phyloP scores from a whole-genome alignment of 1,140 invertebrate species.

The Pseudomyrmex concolor region DNA sequence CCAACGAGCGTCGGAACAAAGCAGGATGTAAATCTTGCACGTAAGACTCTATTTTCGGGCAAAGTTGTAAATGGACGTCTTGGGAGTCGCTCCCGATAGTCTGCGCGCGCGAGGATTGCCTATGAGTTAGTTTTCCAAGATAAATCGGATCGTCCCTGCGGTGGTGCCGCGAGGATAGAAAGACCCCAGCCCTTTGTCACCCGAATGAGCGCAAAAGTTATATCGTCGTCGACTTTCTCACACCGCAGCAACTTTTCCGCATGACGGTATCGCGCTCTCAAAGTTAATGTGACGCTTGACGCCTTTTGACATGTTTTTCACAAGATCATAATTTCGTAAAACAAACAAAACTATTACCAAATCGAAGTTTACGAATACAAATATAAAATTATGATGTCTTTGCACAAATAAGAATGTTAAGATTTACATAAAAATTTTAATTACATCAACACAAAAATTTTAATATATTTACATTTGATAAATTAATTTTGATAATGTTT shows the following conservation, averaged over 20 bases:
- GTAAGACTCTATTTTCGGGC: slow-evolving; percentile 70
- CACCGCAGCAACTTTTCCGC: slow-evolving; percentile 14
- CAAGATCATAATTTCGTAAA: too few relatives aligned
- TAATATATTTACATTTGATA: too few relatives aligned
- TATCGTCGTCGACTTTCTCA: slow-evolving; percentile 51
- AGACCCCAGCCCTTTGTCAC: slow-evolving; percentile 52
- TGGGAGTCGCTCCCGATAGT: slow-evolving; percentile 67
- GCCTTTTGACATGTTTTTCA: background rate
- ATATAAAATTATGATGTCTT: too few relatives aligned
- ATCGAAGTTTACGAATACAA: too few relatives aligned
- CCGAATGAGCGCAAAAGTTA: slow-evolving; percentile 50
- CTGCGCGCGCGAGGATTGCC: slow-evolving; percentile 52
- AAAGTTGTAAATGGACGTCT: slow-evolving; percentile 72
- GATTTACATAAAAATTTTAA: too few relatives aligned
- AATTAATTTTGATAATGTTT: too few relatives aligned
- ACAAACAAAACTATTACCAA: too few relatives aligned
- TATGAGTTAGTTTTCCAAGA: slow-evolving; percentile 64
- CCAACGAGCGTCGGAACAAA: slow-evolving; percentile 61
- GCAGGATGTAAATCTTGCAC: slow-evolving; percentile 73
- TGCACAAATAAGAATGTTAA: too few relatives aligned
- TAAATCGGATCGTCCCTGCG: slow-evolving; percentile 59
- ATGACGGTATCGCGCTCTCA: background rate
- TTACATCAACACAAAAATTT: too few relatives aligned
- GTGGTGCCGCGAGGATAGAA: background rate
- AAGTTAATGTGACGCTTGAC: slow-evolving; percentile 28